These are phyloP conservation scores for Polydrusus pterygomalis DNA, from an alignment of 2,888 invertebrate genomes.

Conservation along the genomic window DNA sequence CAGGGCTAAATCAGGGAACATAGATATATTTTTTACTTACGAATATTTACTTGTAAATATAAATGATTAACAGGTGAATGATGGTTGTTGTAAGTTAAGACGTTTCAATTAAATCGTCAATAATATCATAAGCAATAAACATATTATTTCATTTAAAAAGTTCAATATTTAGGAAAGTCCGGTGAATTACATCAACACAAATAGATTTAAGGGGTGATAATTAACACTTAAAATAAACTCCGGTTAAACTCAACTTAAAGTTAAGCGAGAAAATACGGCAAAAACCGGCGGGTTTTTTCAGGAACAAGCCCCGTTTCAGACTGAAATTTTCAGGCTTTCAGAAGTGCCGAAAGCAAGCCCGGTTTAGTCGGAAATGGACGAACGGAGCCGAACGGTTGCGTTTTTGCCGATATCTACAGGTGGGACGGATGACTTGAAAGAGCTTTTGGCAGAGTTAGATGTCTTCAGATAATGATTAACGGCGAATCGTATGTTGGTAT, in stretches of 20 bases:
- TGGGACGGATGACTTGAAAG: conserved; percentile 46
- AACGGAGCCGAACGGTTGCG: conserved; percentile 55
- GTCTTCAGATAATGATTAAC: conserved; percentile 12
- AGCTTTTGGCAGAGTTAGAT: conserved; percentile 17
- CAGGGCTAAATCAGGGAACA: neutral
- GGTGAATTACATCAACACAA: neutral
- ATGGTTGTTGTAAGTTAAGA: neutral
- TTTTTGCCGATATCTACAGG: conserved; percentile 62
- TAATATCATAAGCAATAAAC: neutral
- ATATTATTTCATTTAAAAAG: neutral
- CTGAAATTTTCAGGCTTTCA: conserved; percentile 57
- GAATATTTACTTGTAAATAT: neutral
- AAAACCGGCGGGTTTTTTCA: conserved; percentile 39
- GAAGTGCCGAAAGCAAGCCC: conserved; percentile 54
- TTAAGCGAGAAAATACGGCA: conserved; percentile 44
- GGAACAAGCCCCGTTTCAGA: conserved; percentile 59
- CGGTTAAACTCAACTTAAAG: conserved; percentile 38
- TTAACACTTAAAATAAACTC: conserved; percentile 21
- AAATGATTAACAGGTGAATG: neutral
- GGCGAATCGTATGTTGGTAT: neutral
- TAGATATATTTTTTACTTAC: neutral
- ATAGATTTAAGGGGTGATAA: conserved; percentile 1
- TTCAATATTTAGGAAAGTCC: conserved; percentile 5
- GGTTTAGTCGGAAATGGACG: conserved; percentile 52
- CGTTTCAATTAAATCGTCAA: neutral